Conservation (phyloP, 2,797 vertebrate species). For the Hydrocynus forskahlii region DNA sequence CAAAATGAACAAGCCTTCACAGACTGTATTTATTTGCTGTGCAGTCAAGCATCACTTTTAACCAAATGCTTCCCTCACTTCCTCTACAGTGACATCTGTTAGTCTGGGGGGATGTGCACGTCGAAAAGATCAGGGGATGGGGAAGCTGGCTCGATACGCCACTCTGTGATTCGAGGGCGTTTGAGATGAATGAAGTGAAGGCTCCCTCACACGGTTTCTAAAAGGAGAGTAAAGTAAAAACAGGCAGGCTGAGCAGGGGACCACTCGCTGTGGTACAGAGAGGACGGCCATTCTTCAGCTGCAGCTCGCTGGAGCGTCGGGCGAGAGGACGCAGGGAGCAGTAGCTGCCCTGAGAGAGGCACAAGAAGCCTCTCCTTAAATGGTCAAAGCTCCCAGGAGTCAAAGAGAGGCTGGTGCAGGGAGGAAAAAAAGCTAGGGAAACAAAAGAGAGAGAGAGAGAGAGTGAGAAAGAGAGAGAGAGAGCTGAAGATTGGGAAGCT, state of each 20-base stretch:
- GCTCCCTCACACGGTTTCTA: background rate
- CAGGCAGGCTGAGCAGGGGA: constrained; percentile 8
- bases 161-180: background rate
- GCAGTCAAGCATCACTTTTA: background rate
- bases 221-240: constrained; percentile 54
- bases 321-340: constrained; percentile 42
- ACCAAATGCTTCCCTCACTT: constrained; percentile 18
- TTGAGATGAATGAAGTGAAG: background rate
- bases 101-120: background rate
- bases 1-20: background rate
- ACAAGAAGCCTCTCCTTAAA: constrained; percentile 99
- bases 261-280: background rate
- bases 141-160: background rate
- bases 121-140: background rate
- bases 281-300: constrained; percentile 41
- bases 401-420: constrained; percentile 89
- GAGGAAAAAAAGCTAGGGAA: constrained; percentile 83
- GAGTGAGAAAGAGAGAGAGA: constrained; percentile 74
- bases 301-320: constrained; percentile 46
- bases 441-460: constrained; percentile 82
- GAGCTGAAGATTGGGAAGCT: constrained; percentile 80
- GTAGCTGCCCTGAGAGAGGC: constrained; percentile 81
- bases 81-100: constrained; percentile 12
- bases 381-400: constrained; percentile 99
- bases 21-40: background rate